Conservation (phyloP, 2,113 vertebrate genomes). For the Acinonyx jubatus region DNA sequence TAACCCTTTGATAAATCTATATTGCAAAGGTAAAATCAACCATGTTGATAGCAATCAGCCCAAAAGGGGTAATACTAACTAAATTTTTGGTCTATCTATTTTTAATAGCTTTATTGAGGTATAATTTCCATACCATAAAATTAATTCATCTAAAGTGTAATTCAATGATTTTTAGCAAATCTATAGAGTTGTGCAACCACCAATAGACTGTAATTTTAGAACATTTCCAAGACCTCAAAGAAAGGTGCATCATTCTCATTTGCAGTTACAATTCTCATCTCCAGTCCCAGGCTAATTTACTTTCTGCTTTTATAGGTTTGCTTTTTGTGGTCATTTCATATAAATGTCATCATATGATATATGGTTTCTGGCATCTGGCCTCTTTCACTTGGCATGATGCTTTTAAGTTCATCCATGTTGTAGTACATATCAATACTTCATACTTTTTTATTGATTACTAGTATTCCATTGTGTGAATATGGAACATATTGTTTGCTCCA, state of each 20-base stretch:
- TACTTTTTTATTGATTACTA: not conserved
- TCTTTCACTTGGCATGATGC: not conserved
- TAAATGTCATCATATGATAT: not conserved
- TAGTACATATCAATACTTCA: not conserved
- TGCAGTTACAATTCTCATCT: not conserved
- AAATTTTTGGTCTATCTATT: slow-evolving; percentile 33
- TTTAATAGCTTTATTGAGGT: slow-evolving; percentile 27
- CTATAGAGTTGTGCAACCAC: not conserved
- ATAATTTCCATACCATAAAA: slow-evolving; percentile 43
- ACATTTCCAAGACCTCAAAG: not conserved
- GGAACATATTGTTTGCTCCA: not conserved
- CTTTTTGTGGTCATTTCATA: not conserved
- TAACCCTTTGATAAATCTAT: slow-evolving; percentile 50
- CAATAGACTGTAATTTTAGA: not conserved
- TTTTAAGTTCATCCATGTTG: not conserved
- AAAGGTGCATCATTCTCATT: not conserved
- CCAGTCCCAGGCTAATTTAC: not conserved
- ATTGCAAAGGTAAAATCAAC: slow-evolving; percentile 52
- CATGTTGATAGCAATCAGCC: not conserved
- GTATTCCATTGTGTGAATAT: not conserved
- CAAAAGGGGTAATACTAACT: not conserved
- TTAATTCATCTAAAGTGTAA: not conserved
- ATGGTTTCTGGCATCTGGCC: not conserved
- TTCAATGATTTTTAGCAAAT: slow-evolving; percentile 18
- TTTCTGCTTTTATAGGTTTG: not conserved